Evolutionary conservation across 2,888 invertebrate genomes (phyloP), one percentile per base, ranked within the genome.

Genomic region (Ophion costatus): DNA sequence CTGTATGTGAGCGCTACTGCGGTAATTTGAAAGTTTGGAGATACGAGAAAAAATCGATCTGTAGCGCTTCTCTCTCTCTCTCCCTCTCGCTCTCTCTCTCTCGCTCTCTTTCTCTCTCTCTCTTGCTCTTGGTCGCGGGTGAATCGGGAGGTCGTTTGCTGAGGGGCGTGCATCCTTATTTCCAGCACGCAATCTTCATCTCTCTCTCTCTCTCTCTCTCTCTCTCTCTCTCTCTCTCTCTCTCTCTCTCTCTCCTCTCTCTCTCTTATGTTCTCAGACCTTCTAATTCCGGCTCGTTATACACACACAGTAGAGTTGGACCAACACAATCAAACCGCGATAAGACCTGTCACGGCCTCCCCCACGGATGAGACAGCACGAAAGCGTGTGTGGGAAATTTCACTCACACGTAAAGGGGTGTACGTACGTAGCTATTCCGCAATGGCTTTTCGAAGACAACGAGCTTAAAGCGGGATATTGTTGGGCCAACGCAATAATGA

Each of bases 11-110:
- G 77, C 69, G 80, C 51, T 75, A 73, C 82, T 73, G 77, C 77
- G 80, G 83, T 85, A 80, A 85, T 85, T 85, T 59, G 74, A 77
- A 85, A 85, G 85, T 85, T 85, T 69, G 69, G 83, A 77, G 83
- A 80, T 77, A 83, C 69, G 80, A 57, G 74, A 78, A 83, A 82
- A 80, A 83, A 85, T 83, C 80, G 85, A 85, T 82, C 77, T 79
- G 33, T 29, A 33, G 11, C 20, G 3, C n/a, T 5, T 51, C 11
- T 51, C 20, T 51, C 75, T 75, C n/a, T 75, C 64, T 64, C 20
- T 51, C 20, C 64, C 33, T 63, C 51, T 75, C 29, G 33, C 42
- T n/a, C 17, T 42, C 56, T 38, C n/a, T 59, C 20, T 71, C 22
- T 59, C 10, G 24, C 10, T 69, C 20, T 59, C 4, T 59, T 17